A percentile compares a stretch with the other conserved stretches of the same genome.
Evolutionary conservation across 1,140 invertebrate genomes (phyloP).

Genomic region (Riptortus pedestris): DNA sequence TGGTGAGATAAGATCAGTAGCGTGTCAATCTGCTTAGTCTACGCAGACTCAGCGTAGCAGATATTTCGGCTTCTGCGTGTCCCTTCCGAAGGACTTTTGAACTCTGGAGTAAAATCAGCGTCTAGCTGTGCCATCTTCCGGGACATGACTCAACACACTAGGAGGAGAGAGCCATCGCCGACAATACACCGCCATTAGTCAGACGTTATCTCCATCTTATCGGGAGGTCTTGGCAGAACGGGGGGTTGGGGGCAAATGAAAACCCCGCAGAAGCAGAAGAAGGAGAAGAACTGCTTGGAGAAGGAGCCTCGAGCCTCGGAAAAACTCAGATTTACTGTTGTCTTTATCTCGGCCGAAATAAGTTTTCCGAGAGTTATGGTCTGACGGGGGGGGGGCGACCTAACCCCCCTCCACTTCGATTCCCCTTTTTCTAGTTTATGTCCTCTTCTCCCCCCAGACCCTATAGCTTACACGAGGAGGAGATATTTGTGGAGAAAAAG

Average conservation of each 20-base stretch:
- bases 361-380: slow-evolving; percentile 11
- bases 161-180: not conserved
- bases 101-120: no score
- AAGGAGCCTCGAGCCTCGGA: not conserved
- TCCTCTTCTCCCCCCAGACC: not conserved
- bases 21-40: no score
- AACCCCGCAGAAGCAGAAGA: not conserved
- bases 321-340: slow-evolving; percentile 15
- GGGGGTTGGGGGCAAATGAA: not conserved
- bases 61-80: no score
- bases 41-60: no score
- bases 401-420: slow-evolving; percentile 7
- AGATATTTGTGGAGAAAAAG: slow-evolving; percentile 13
- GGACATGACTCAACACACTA: no score
- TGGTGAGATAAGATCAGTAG: no score
- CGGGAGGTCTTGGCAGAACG: not conserved
- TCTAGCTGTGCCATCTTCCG: no score
- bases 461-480: not conserved
- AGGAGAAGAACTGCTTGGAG: not conserved
- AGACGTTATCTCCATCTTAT: slow-evolving; percentile 6
- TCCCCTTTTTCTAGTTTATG: slow-evolving; percentile 16
- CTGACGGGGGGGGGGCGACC: no score
- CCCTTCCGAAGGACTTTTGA: no score
- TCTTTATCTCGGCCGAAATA: slow-evolving; percentile 11
- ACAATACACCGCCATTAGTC: slow-evolving; percentile 8